Percentiles rank a stretch among this genome's conserved stretches.
phyloP scores from a whole-genome alignment of 2,113 vertebrate species.

The Bos indicus region DNA sequence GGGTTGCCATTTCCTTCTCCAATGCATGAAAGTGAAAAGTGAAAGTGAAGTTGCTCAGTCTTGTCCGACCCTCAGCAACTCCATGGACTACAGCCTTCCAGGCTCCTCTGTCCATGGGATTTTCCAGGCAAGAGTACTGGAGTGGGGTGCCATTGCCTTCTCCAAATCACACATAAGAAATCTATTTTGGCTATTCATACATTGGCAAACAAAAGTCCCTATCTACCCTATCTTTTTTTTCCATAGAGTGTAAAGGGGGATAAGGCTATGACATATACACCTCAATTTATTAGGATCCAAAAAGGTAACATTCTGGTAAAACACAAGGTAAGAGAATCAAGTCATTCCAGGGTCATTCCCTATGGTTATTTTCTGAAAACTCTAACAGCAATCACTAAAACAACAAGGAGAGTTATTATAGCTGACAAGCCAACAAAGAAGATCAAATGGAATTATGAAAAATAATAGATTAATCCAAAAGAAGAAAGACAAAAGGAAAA shows the following conservation, averaged over 20 bases:
- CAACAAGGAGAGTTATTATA: neutral
- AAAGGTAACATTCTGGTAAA: neutral
- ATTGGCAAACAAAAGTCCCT: neutral
- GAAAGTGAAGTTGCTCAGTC: no score
- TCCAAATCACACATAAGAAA: neutral
- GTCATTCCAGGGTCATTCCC: neutral
- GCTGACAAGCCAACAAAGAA: neutral
- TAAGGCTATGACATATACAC: neutral
- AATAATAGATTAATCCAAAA: neutral
- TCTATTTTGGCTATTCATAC: neutral
- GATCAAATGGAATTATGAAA: neutral
- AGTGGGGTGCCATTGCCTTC: no score
- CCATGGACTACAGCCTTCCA: no score
- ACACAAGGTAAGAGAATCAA: neutral
- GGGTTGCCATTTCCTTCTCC: no score
- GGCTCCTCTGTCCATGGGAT: no score
- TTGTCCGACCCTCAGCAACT: no score
- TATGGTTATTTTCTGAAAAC: neutral
- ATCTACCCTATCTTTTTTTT: neutral
- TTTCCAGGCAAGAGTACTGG: no score
- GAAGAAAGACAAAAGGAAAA: neutral
- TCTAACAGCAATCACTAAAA: neutral
- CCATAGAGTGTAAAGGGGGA: neutral
- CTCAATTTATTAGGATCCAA: neutral
- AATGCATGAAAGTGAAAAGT: no score